Evolutionary conservation across 2,888 invertebrate genomes (phyloP).

Genomic region (Barypeithes pellucidus): DNA sequence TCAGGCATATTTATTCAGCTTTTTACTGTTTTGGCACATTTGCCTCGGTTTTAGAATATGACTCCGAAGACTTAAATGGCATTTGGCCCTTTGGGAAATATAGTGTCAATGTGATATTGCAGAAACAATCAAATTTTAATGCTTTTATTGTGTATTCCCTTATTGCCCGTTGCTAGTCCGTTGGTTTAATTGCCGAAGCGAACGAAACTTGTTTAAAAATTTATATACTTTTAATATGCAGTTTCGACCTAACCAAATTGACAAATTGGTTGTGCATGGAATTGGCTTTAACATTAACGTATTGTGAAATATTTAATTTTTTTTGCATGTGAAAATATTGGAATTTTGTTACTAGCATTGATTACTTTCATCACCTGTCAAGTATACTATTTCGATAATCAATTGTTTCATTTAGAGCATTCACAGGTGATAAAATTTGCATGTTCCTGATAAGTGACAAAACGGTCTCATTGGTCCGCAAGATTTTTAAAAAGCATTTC

Average conservation of each 20-base stretch:
- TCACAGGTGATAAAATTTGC: too few relatives aligned
- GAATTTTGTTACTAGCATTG: too few relatives aligned
- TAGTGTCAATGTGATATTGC: slow-evolving; percentile 17
- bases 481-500: too few relatives aligned
- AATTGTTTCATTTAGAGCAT: too few relatives aligned
- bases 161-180: slow-evolving; percentile 8
- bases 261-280: slow-evolving; percentile 20
- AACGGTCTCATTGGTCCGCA: too few relatives aligned
- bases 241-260: slow-evolving; percentile 12
- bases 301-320: neutral
- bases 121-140: slow-evolving; percentile 27
- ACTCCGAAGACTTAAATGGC: slow-evolving; percentile 33
- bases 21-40: slow-evolving; percentile 4
- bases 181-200: slow-evolving; percentile 13
- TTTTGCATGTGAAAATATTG: neutral
- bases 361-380: too few relatives aligned
- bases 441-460: too few relatives aligned
- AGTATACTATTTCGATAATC: too few relatives aligned
- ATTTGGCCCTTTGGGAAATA: slow-evolving; percentile 24
- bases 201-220: slow-evolving; percentile 14
- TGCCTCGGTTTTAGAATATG: slow-evolving; percentile 23
- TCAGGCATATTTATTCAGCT: too few relatives aligned
- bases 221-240: slow-evolving; percentile 21
- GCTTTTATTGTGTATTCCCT: slow-evolving; percentile 18
- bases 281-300: slow-evolving; percentile 7